A percentile compares a stretch with the other conserved stretches of the same genome.
phyloP scores from a whole-genome alignment of 2,797 vertebrate genomes.

The Valencia hispanica region DNA sequence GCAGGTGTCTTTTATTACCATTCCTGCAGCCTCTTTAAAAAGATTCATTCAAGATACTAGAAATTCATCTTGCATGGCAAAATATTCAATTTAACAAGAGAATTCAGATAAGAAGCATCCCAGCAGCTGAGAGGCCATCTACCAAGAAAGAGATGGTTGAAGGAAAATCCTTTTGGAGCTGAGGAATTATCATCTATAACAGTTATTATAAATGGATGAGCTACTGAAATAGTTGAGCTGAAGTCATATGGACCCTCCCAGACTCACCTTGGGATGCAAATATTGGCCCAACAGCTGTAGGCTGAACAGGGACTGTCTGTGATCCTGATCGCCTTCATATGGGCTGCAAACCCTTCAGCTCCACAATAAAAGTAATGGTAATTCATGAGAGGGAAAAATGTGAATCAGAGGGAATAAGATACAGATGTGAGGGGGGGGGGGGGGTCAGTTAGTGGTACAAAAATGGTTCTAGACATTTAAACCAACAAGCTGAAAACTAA shows the following conservation, averaged over 20 bases:
- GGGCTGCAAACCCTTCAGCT: slow-evolving; percentile 28
- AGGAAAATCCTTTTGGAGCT: background rate
- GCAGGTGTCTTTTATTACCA: background rate
- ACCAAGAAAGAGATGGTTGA: background rate
- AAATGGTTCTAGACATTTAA: background rate
- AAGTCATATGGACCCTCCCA: background rate
- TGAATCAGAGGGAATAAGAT: slow-evolving; percentile 6
- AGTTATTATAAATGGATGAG: background rate
- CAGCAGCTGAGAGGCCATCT: background rate
- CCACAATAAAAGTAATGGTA: slow-evolving; percentile 24
- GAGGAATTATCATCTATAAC: background rate
- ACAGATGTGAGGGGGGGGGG: background rate
- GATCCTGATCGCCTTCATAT: slow-evolving; percentile 55
- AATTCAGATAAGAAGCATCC: background rate
- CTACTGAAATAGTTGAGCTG: background rate
- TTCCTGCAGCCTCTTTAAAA: background rate
- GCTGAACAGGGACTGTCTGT: slow-evolving; percentile 29
- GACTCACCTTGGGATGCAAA: slow-evolving; percentile 13
- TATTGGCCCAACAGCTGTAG: slow-evolving; percentile 9
- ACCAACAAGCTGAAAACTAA: background rate
- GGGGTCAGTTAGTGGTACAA: background rate
- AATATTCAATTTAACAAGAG: background rate
- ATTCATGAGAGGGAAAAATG: slow-evolving; percentile 39
- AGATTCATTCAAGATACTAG: background rate
- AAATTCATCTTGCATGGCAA: background rate